phyloP scores from a whole-genome alignment of 2,888 invertebrate species.

The Matsumyia berberina region DNA sequence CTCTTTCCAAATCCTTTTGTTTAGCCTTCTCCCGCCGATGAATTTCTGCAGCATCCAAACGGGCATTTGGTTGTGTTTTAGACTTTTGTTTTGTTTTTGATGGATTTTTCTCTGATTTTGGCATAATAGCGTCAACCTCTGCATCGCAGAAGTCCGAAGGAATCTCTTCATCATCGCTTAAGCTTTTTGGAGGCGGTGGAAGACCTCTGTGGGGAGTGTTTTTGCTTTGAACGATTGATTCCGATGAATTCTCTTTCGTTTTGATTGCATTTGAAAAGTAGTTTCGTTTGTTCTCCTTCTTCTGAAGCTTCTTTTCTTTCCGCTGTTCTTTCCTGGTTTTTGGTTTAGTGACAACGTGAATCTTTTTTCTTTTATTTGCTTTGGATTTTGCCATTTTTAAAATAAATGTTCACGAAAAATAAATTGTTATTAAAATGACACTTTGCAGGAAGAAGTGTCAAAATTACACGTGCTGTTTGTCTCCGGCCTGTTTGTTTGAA shows the following conservation, averaged over 20 bases:
- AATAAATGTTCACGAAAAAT: not conserved
- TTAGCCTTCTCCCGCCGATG: constrained; percentile 86
- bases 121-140: constrained; percentile 79
- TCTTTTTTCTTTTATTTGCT: constrained; percentile 73
- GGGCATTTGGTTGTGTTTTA: constrained; percentile 77
- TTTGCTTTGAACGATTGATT: constrained; percentile 5
- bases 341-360: constrained; percentile 60
- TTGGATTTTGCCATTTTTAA: constrained; percentile 64
- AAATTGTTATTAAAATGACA: constrained; percentile 18
- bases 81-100: constrained; percentile 68
- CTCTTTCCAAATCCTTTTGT: constrained; percentile 86
- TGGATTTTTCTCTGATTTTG: constrained; percentile 62
- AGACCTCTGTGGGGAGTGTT: constrained; percentile 23
- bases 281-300: constrained; percentile 86
- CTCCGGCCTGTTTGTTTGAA: not conserved
- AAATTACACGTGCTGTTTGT: constrained; percentile 34
- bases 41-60: constrained; percentile 78
- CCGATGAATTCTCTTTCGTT: constrained; percentile 28
- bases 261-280: constrained; percentile 79
- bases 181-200: constrained; percentile 78
- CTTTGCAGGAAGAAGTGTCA: constrained; percentile 17
- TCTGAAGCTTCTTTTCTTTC: constrained; percentile 89
- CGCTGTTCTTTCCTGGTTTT: constrained; percentile 89
- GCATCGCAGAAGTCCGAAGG: constrained; percentile 82
- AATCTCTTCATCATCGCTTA: constrained; percentile 80